Percentiles rank a stretch among this genome's conserved stretches.
Evolutionary conservation across 2,888 invertebrate genomes (phyloP).

Genomic region (Tanypteryx hageni): DNA sequence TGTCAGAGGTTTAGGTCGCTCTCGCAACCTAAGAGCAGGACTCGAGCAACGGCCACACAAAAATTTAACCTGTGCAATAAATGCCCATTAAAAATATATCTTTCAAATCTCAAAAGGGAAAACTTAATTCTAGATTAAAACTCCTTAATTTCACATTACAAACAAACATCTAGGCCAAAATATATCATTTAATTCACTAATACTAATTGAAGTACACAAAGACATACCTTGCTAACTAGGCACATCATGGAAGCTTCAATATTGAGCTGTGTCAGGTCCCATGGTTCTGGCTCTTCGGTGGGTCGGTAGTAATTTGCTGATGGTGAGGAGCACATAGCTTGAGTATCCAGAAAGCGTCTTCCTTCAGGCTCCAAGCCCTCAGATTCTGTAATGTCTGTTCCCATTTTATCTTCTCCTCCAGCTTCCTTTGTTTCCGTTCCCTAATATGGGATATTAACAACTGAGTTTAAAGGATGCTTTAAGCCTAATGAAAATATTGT

Average conservation of each 20-base stretch:
- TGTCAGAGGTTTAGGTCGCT: constrained; percentile 69
- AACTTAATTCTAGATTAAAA: no score
- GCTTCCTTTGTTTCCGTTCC: neutral
- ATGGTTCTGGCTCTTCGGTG: constrained; percentile 89
- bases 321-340: constrained; percentile 80
- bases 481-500: constrained; percentile 20
- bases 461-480: neutral
- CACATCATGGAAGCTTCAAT: constrained; percentile 93
- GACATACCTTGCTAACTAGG: constrained; percentile 84
- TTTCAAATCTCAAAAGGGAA: neutral
- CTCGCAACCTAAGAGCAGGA: constrained; percentile 82
- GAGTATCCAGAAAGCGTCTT: constrained; percentile 51
- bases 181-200: no score
- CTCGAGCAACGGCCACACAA: constrained; percentile 86
- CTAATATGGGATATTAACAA: neutral
- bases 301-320: constrained; percentile 88
- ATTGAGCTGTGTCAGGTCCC: constrained; percentile 90
- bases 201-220: neutral
- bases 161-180: no score
- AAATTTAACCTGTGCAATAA: constrained; percentile 79
- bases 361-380: constrained; percentile 47
- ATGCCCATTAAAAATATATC: neutral
- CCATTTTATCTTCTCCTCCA: neutral
- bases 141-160: no score
- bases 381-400: neutral